phyloP scores from a whole-genome alignment of 2,797 vertebrate genomes.

The Phataginus tetradactyla region DNA sequence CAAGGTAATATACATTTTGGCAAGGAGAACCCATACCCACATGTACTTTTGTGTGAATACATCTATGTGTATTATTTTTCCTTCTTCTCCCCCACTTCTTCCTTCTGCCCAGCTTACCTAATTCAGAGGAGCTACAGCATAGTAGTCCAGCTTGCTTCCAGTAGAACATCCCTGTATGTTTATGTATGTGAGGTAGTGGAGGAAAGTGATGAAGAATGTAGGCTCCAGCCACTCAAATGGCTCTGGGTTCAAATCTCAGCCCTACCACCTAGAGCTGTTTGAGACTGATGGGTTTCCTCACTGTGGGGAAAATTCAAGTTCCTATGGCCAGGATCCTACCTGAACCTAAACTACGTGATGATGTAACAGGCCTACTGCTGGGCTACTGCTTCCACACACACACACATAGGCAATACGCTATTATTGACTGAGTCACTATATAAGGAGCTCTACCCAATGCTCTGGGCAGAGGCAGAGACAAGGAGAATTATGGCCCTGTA shows the following conservation, averaged over 20 bases:
- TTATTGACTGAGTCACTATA: too few relatives aligned
- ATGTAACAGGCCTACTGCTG: too few relatives aligned
- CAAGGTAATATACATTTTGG: background rate
- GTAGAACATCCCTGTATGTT: background rate
- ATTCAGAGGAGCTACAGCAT: background rate
- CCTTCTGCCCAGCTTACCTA: background rate
- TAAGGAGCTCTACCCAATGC: too few relatives aligned
- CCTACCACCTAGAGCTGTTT: background rate
- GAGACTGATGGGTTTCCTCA: background rate
- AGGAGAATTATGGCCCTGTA: too few relatives aligned
- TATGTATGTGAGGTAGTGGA: background rate
- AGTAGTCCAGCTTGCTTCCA: background rate
- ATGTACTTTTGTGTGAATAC: background rate
- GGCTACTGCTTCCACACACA: too few relatives aligned
- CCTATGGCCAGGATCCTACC: too few relatives aligned
- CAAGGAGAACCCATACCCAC: background rate
- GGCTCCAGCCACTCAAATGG: background rate
- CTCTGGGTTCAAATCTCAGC: background rate
- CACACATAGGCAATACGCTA: too few relatives aligned
- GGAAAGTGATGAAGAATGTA: background rate
- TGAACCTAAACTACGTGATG: too few relatives aligned
- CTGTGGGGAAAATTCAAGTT: too few relatives aligned
- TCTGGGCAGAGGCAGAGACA: too few relatives aligned
- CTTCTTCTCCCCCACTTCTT: background rate
- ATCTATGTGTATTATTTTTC: background rate